These are phyloP conservation scores for Selenia dentaria DNA, from an alignment of 2,888 invertebrate genomes.

Conservation along the genomic window DNA sequence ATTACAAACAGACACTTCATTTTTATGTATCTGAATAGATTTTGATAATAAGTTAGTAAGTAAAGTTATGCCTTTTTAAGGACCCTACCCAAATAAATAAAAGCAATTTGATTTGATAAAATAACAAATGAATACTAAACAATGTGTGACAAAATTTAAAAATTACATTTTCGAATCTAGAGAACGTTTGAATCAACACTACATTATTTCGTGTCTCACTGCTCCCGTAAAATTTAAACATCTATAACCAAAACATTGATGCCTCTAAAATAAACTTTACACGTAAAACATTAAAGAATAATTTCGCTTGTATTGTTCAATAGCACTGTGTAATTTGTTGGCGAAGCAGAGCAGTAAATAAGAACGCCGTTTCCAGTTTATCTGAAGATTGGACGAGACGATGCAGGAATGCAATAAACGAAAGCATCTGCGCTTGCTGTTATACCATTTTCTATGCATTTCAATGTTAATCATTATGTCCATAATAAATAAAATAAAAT, in stretches of 20 bases:
- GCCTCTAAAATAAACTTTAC: slow-evolving; percentile 18
- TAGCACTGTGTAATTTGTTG: slow-evolving; percentile 43
- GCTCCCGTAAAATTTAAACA: slow-evolving; percentile 18
- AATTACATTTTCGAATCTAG: background rate
- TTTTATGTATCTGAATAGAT: too few species aligned
- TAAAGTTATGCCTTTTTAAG: too few species aligned
- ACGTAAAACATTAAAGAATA: background rate
- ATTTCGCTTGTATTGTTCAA: slow-evolving; percentile 19
- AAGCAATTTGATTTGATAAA: too few species aligned
- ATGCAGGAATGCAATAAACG: slow-evolving; percentile 34
- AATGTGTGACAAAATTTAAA: too few species aligned
- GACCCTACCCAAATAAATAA: too few species aligned
- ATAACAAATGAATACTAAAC: too few species aligned
- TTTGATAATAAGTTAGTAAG: too few species aligned
- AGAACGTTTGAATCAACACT: slow-evolving; percentile 11
- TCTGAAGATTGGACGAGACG: slow-evolving; percentile 42
- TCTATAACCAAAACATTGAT: slow-evolving; percentile 10
- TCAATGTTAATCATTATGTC: too few species aligned
- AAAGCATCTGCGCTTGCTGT: slow-evolving; percentile 18
- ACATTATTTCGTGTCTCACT: slow-evolving; percentile 2
- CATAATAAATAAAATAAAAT: too few species aligned
- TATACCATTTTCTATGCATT: background rate
- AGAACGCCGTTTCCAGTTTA: slow-evolving; percentile 45
- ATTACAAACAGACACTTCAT: too few species aligned
- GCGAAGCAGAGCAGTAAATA: slow-evolving; percentile 48